A percentile compares a stretch with the other conserved stretches of the same genome.
phyloP scores from a whole-genome alignment of 2,888 invertebrate species.

The Caenorhabditis sp. region DNA sequence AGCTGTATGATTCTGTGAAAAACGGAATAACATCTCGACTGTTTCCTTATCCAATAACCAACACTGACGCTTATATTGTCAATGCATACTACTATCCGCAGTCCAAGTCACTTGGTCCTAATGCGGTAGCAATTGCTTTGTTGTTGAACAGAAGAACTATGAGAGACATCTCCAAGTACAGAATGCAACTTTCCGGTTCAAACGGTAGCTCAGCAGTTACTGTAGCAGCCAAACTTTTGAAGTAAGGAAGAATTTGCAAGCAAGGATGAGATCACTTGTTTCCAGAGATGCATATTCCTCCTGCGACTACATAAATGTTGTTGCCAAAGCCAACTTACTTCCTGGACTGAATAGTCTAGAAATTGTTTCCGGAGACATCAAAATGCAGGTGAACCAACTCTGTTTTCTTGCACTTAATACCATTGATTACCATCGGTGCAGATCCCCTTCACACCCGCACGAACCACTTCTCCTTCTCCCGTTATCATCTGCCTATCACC shows the following conservation, averaged over 20 bases:
- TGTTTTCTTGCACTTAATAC: too few species aligned
- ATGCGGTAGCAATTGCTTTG: constrained; percentile 35
- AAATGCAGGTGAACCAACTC: constrained; percentile 10
- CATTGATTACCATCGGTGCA: too few species aligned
- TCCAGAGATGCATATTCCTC: not conserved
- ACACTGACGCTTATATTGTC: constrained; percentile 33
- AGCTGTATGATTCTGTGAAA: not conserved
- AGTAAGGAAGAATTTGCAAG: not conserved
- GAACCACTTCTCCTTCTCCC: constrained; percentile 18
- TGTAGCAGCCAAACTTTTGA: constrained; percentile 10
- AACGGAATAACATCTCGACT: not conserved
- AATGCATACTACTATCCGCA: constrained; percentile 38
- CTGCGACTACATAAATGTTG: not conserved
- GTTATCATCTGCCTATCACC: constrained; percentile 65
- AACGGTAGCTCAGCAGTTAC: constrained; percentile 9
- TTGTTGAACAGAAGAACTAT: constrained; percentile 37
- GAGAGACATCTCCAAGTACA: constrained; percentile 39
- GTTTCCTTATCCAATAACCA: not conserved
- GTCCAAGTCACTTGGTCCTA: constrained; percentile 25
- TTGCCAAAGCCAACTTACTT: not conserved
- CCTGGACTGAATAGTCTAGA: constrained; percentile 19
- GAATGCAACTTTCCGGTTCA: constrained; percentile 14
- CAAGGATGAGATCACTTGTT: not conserved
- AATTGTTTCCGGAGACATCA: constrained; percentile 6
- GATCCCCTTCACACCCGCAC: constrained; percentile 44